A percentile compares a stretch with the other conserved stretches of the same genome.
These are phyloP conservation scores for Trichoplusia ni DNA, from an alignment of 1,140 invertebrate species.

Conservation along the genomic window DNA sequence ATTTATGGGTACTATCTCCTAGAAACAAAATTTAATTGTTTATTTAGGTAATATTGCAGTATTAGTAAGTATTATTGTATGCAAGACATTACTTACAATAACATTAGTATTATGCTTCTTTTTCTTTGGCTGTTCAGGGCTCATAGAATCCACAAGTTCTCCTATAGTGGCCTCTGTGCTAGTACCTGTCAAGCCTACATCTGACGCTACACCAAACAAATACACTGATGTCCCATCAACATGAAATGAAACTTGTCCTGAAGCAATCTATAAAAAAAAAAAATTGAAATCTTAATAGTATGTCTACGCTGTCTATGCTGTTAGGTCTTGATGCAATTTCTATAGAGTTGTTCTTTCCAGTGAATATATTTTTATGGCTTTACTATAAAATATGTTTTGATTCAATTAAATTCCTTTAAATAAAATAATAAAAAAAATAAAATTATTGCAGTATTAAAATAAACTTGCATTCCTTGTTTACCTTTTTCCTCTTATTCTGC, in stretches of 20 bases:
- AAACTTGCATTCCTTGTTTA: conserved; percentile 57
- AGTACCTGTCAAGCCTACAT: conserved; percentile 79
- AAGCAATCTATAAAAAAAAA: conserved; percentile 80
- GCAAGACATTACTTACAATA: conserved; percentile 66
- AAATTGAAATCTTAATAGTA: background rate
- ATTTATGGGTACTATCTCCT: conserved; percentile 78
- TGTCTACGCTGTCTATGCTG: background rate
- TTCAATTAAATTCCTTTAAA: too few species aligned
- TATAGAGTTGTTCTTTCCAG: too few species aligned
- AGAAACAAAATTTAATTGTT: conserved; percentile 41
- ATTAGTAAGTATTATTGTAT: background rate
- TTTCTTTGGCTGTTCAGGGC: conserved; percentile 71
- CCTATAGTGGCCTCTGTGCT: conserved; percentile 81
- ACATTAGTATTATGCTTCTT: conserved; percentile 75
- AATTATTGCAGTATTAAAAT: too few species aligned
- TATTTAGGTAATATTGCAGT: background rate
- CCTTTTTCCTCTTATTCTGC: conserved; percentile 82
- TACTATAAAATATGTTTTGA: too few species aligned
- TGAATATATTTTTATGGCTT: too few species aligned
- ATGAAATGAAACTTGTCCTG: conserved; percentile 85
- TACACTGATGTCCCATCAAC: conserved; percentile 83
- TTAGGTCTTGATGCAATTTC: too few species aligned
- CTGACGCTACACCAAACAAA: conserved; percentile 82
- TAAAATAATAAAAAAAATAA: background rate
- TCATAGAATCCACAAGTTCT: conserved; percentile 80